phyloP scores from a whole-genome alignment of 2,113 vertebrate species.

The Aix galericulata region DNA sequence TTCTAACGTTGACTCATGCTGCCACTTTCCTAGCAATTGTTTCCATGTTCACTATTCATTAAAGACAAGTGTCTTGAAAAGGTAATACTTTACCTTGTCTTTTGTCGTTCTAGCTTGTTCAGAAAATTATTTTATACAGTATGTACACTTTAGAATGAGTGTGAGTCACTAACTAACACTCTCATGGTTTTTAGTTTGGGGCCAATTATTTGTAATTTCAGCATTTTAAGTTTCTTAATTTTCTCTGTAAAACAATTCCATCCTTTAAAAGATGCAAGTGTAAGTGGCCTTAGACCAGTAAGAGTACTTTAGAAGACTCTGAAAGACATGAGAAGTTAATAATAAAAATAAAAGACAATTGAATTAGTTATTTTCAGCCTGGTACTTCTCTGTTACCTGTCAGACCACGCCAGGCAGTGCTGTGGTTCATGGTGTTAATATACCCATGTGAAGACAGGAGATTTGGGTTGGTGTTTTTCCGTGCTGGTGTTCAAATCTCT shows the following conservation, averaged over 20 bases:
- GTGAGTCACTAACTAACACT: neutral
- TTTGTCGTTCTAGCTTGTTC: neutral
- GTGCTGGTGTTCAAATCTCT: neutral
- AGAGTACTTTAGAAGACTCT: neutral
- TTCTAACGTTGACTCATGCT: neutral
- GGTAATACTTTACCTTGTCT: neutral
- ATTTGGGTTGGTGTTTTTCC: neutral
- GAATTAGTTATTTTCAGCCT: neutral
- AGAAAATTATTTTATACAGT: neutral
- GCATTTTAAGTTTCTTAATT: neutral
- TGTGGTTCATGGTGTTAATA: neutral
- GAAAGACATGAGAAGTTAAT: neutral
- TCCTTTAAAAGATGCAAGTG: neutral
- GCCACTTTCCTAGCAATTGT: neutral
- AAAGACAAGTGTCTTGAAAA: neutral
- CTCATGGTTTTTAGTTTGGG: neutral
- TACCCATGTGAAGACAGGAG: neutral
- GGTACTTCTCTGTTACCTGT: neutral
- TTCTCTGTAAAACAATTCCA: neutral
- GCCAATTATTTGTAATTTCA: neutral
- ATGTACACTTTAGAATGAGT: neutral
- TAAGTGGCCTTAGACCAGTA: neutral
- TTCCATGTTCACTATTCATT: neutral
- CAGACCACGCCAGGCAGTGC: neutral
- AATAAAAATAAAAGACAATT: neutral